Evolutionary conservation across 1,140 invertebrate genomes (phyloP).

Genomic region (Zaprionus vittiger): DNA sequence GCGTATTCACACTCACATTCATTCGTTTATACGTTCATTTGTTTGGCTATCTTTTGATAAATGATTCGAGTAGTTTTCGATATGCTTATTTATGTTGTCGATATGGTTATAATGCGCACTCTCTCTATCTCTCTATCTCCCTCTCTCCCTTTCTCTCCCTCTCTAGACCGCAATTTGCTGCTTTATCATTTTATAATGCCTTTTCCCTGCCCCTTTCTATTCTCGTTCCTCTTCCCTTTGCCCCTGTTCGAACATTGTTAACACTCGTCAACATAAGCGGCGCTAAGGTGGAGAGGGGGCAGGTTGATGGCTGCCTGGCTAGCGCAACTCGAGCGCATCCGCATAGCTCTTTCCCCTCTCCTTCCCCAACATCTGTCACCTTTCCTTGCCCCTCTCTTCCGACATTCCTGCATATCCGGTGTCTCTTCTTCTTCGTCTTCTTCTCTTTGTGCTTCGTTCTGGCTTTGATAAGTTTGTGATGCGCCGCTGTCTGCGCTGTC

Average conservation of each 20-base stretch:
- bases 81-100: slow-evolving; percentile 71
- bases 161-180: slow-evolving; percentile 48
- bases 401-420: slow-evolving; percentile 42
- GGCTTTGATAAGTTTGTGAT: slow-evolving; percentile 66
- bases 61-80: slow-evolving; percentile 66
- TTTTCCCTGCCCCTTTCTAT: slow-evolving; percentile 29
- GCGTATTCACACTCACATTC: background rate
- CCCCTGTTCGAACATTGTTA: slow-evolving; percentile 57
- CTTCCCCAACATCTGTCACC: background rate
- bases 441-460: slow-evolving; percentile 12
- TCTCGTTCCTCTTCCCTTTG: background rate
- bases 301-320: slow-evolving; percentile 35
- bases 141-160: slow-evolving; percentile 26
- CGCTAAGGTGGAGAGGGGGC: slow-evolving; percentile 12
- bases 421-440: slow-evolving; percentile 30
- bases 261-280: slow-evolving; percentile 34
- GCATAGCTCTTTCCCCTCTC: background rate
- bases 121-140: slow-evolving; percentile 20
- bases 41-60: slow-evolving; percentile 64
- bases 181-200: slow-evolving; percentile 74
- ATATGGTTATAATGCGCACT: slow-evolving; percentile 46
- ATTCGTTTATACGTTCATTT: no score
- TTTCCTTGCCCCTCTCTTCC: slow-evolving; percentile 12
- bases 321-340: slow-evolving; percentile 57
- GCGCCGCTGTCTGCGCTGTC: slow-evolving; percentile 75